phyloP scores from a whole-genome alignment of 2,797 vertebrate species.

The Loriculus beryllinus region DNA sequence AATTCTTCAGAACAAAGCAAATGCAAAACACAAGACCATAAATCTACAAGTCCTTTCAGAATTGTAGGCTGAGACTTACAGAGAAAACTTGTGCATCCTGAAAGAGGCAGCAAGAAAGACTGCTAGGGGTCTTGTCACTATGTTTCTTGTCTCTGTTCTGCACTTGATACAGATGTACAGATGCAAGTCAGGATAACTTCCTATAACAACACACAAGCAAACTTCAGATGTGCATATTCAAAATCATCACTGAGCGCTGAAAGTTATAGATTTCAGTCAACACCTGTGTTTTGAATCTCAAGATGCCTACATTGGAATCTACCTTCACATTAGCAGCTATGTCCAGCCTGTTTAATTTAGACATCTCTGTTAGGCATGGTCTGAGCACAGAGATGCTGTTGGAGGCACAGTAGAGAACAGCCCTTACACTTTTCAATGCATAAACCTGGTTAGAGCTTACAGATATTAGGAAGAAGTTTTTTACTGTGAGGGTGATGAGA shows the following conservation, averaged over 20 bases:
- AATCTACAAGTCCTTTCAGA: neutral
- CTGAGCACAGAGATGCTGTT: neutral
- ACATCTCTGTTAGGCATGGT: neutral
- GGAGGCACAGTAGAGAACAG: neutral
- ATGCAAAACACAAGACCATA: neutral
- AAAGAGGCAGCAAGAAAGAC: neutral
- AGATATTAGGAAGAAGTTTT: neutral
- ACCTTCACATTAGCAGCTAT: neutral
- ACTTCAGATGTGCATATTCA: neutral
- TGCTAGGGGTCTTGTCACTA: neutral
- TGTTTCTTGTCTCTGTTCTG: neutral
- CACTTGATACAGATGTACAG: neutral
- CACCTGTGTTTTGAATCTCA: neutral
- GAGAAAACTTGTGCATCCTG: neutral
- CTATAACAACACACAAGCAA: neutral
- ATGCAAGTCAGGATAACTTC: neutral
- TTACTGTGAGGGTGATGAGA: neutral
- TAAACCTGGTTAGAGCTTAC: neutral
- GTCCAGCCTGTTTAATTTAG: accelerated
- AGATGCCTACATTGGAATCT: neutral
- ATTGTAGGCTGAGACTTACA: neutral
- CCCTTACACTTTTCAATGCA: neutral
- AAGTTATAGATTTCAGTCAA: neutral
- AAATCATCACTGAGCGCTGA: neutral
- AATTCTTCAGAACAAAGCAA: neutral